Conservation (phyloP, 1,140 invertebrate species). For the Gerris buenoi region DNA sequence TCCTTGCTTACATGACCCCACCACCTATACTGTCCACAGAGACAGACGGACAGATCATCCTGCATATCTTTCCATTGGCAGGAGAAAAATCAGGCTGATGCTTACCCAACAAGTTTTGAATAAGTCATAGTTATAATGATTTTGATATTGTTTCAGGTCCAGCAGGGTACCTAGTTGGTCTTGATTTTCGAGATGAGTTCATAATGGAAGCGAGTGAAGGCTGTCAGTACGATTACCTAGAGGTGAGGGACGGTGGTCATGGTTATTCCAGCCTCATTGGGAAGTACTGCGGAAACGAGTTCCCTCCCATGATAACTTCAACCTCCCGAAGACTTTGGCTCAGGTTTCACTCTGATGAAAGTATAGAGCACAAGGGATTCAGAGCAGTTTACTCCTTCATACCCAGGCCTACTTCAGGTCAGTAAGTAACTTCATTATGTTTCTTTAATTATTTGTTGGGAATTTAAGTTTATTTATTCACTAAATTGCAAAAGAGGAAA, state of each 20-base stretch:
- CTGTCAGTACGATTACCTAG: conserved; percentile 70
- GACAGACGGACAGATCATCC: too few relatives aligned
- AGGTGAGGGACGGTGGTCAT: conserved; percentile 69
- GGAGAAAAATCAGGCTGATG: too few relatives aligned
- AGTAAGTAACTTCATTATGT: too few relatives aligned
- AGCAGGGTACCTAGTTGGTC: conserved; percentile 49
- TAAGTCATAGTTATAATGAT: too few relatives aligned
- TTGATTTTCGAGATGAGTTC: conserved; percentile 73
- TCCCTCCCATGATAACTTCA: conserved; percentile 61
- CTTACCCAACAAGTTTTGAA: too few relatives aligned
- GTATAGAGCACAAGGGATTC: conserved; percentile 72
- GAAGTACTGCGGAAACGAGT: conserved; percentile 56
- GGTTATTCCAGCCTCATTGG: conserved; percentile 56
- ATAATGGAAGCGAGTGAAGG: conserved; percentile 54
- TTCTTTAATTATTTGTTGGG: too few relatives aligned
- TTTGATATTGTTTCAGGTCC: conserved; percentile 56
- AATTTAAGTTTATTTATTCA: too few relatives aligned
- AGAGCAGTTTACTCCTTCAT: conserved; percentile 47
- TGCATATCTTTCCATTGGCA: too few relatives aligned
- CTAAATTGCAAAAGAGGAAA: too few relatives aligned
- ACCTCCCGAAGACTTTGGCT: conserved; percentile 53
- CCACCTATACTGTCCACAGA: too few relatives aligned
- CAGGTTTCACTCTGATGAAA: conserved; percentile 67
- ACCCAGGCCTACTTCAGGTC: conserved; percentile 6
- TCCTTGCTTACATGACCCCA: too few relatives aligned